Evolutionary conservation across 2,888 invertebrate genomes (phyloP).

Genomic region (Junonia oenone): DNA sequence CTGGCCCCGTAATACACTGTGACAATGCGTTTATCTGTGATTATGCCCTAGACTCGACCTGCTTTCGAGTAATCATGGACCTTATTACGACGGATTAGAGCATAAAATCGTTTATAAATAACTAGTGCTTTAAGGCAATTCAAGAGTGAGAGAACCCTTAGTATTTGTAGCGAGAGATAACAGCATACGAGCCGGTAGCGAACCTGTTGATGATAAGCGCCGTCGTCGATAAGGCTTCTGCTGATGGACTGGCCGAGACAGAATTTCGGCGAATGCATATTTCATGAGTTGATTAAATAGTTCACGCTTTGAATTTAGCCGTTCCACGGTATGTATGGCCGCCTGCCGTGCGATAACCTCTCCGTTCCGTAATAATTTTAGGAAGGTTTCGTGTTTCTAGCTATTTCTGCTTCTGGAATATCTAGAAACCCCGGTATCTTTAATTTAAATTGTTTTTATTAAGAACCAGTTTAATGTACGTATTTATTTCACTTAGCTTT

Average conservation of each 20-base stretch:
- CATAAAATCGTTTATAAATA: conserved; percentile 28
- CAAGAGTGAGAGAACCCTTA: conserved; percentile 38
- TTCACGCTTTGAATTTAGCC: conserved; percentile 65
- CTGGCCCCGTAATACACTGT: conserved; percentile 67
- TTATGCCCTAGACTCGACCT: conserved; percentile 46
- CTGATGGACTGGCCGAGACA: conserved; percentile 70
- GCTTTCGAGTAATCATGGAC: conserved; percentile 3
- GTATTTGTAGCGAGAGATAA: conserved; percentile 78
- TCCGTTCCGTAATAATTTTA: conserved; percentile 40
- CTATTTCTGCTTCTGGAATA: conserved; percentile 27
- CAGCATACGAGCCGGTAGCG: conserved; percentile 69
- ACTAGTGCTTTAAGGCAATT: conserved; percentile 38
- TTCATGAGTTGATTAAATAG: conserved; percentile 79
- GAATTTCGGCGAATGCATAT: conserved; percentile 77
- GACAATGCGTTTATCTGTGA: conserved; percentile 69
- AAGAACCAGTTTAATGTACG: too few species aligned
- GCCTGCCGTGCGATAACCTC: conserved; percentile 41
- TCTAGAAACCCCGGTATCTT: conserved; percentile 3
- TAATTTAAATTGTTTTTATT: too few species aligned
- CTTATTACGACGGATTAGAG: conserved; percentile 24
- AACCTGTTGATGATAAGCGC: conserved; percentile 79
- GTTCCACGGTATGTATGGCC: conserved; percentile 42
- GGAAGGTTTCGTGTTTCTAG: conserved; percentile 31
- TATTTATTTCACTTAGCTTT: not conserved
- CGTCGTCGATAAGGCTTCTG: conserved; percentile 69